Percentiles rank a stretch among this genome's conserved stretches.
These are phyloP conservation scores for Ceyx cyanopectus DNA, from an alignment of 2,113 vertebrate species.

Conservation along the genomic window DNA sequence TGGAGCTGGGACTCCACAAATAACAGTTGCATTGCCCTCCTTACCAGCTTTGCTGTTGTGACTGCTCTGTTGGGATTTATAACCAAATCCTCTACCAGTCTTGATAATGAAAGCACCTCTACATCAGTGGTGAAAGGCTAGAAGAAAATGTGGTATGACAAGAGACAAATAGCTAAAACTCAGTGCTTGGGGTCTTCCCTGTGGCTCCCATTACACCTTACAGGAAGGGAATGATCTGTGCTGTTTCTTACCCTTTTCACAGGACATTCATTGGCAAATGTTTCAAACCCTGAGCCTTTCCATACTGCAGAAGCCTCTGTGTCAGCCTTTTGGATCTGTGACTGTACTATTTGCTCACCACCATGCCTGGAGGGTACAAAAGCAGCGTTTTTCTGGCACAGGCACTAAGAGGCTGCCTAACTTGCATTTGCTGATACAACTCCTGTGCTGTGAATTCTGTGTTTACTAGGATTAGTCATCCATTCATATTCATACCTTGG, in stretches of 20 bases:
- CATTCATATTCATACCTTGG: neutral
- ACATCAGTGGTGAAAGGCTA: neutral
- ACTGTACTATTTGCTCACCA: neutral
- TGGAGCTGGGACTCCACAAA: neutral
- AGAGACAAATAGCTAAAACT: neutral
- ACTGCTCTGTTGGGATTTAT: rapidly evolving
- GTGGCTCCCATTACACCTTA: neutral
- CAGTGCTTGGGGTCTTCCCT: neutral
- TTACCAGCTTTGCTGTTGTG: rapidly evolving
- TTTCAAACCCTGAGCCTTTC: neutral
- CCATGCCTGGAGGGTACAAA: neutral
- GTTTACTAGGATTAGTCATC: neutral
- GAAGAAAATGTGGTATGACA: neutral
- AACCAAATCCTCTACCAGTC: neutral
- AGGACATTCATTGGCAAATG: neutral
- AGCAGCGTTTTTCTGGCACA: neutral
- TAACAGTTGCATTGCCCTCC: neutral
- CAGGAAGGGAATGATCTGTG: neutral
- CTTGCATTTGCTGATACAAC: neutral
- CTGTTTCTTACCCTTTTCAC: neutral
- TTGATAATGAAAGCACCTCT: neutral
- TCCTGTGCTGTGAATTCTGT: neutral
- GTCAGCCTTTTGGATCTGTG: neutral
- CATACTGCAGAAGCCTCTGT: neutral
- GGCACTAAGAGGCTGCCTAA: neutral